phyloP scores from a whole-genome alignment of 2,888 invertebrate species.

The Anarsia innoxiella region DNA sequence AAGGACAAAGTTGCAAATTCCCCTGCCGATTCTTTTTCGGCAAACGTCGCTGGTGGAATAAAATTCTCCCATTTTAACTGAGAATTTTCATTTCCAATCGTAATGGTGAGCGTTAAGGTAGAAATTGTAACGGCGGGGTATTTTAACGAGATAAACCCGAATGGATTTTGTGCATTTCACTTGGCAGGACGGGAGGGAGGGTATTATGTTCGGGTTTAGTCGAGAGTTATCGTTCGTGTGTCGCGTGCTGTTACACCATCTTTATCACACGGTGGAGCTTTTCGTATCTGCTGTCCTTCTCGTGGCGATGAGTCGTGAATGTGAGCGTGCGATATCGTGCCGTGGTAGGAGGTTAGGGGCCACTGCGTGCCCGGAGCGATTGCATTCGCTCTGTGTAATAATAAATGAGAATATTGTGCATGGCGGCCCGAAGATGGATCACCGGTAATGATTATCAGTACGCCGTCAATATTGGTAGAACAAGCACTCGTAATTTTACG shows the following conservation, averaged over 20 bases:
- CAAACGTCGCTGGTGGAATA: conserved; percentile 49
- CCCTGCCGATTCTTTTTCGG: conserved; percentile 22
- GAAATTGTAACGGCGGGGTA: conserved; percentile 21
- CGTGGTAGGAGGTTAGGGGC: conserved; percentile 9
- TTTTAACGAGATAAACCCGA: conserved; percentile 63
- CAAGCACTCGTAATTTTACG: conserved; percentile 7
- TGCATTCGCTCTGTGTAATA: conserved; percentile 9
- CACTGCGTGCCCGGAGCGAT: conserved; percentile 11
- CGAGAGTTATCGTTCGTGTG: conserved; percentile 1
- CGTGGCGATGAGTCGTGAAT: not conserved
- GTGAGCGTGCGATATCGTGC: not conserved
- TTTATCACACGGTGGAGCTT: not conserved
- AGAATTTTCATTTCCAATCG: conserved; percentile 17
- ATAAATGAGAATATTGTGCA: conserved; percentile 12
- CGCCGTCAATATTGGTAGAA: conserved; percentile 7
- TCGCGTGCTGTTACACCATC: not conserved
- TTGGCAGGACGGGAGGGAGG: conserved; percentile 11
- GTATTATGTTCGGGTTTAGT: conserved; percentile 1
- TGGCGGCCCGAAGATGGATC: conserved; percentile 6
- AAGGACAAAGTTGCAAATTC: conserved; percentile 5
- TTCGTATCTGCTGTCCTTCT: conserved; percentile 4
- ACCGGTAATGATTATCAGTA: conserved; percentile 9
- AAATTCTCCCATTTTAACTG: conserved; percentile 20
- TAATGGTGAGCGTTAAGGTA: conserved; percentile 24
- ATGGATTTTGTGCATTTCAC: conserved; percentile 46